Evolutionary conservation across 2,113 vertebrate species (phyloP).

Genomic region (Eidolon helvum): DNA sequence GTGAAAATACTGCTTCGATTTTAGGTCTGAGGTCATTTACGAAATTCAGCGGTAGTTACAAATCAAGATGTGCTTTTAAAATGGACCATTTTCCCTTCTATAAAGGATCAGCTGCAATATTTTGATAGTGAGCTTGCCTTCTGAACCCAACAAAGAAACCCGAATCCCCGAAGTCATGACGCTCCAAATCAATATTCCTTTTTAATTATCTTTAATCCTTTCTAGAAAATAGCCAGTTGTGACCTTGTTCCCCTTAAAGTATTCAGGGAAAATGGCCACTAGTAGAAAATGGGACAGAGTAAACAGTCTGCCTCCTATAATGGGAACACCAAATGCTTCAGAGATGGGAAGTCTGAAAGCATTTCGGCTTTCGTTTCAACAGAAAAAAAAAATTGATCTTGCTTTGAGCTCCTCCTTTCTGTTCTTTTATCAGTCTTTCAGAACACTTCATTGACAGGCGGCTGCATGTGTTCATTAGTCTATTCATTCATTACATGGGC

Average conservation of each 20-base stretch:
- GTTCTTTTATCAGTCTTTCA: neutral
- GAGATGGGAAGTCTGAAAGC: neutral
- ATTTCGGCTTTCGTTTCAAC: neutral
- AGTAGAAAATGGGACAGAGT: neutral
- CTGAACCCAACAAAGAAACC: neutral
- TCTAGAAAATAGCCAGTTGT: neutral
- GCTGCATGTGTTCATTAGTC: neutral
- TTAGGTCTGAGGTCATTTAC: neutral
- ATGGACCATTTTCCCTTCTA: neutral
- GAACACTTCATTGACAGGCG: neutral
- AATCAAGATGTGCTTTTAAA: neutral
- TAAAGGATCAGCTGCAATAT: neutral
- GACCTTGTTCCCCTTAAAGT: neutral
- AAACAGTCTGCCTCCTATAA: neutral
- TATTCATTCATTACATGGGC: neutral
- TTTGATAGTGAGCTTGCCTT: neutral
- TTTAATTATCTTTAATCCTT: constrained; percentile 41
- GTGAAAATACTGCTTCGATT: neutral
- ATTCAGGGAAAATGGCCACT: neutral
- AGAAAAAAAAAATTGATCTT: neutral
- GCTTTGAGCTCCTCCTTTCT: neutral
- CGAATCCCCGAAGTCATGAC: neutral
- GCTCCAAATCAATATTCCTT: neutral
- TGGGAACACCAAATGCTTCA: neutral
- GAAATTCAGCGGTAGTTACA: neutral